Evolutionary conservation across 2,888 invertebrate genomes (phyloP), one percentile per base, ranked within the genome.

Genomic region (Quadriops clusia): DNA sequence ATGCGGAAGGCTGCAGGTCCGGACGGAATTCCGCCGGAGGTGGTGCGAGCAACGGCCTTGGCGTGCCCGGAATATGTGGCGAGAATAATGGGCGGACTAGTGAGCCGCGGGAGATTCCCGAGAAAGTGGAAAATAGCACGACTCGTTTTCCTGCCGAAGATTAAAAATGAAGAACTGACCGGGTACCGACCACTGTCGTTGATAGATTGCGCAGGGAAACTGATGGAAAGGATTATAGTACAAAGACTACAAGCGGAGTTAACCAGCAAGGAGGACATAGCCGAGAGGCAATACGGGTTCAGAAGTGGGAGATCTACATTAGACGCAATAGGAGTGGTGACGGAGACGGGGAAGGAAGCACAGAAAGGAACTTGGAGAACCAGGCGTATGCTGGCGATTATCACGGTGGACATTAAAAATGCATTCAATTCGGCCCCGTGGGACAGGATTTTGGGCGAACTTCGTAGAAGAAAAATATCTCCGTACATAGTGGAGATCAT

Each of bases 271-370:
- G 18, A 18, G 8, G 8, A 7, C 18, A 7, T 18, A 18, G 8
- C 7, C 18, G 18, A 18, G 8, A 18, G 8, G 7, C 18, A 18
- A 18, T 8, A 18, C 8, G 18, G 18, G 18, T 18, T 18, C 8
- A 18, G 18, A 18, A 7, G 7, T 18, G 18, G 18, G 18, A 18
- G 18, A 18, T 18, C 18, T 8, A 18, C 18, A n/a, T n/a, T n/a
- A n/a, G n/a, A n/a, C n/a, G n/a, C n/a, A n/a, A n/a, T n/a, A n/a
- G n/a, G n/a, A n/a, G n/a, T n/a, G n/a, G n/a, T n/a, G n/a, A n/a
- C n/a, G n/a, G n/a, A n/a, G n/a, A n/a, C n/a, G n/a, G n/a, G n/a
- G n/a, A n/a, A n/a, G n/a, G n/a, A n/a, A n/a, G n/a, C n/a, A n/a
- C n/a, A n/a, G n/a, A n/a, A n/a, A n/a, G n/a, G n/a, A n/a, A n/a